These are phyloP conservation scores for Sitodiplosis mosellana DNA, from an alignment of 1,140 invertebrate genomes.

Conservation along the genomic window DNA sequence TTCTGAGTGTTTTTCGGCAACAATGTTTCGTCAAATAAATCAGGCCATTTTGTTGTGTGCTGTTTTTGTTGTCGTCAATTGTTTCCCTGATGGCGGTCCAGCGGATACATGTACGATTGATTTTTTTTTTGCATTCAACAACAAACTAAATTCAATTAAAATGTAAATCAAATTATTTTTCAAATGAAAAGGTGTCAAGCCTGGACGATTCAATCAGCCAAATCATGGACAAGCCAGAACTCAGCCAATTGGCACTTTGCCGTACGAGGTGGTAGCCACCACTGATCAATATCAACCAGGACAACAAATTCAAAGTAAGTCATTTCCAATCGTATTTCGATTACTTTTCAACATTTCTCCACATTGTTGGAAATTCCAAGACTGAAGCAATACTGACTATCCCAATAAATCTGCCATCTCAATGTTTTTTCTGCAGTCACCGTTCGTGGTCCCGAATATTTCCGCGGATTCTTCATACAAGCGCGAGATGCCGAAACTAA, in stretches of 20 bases:
- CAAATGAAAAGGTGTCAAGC: slow-evolving; percentile 33
- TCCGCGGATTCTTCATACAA: slow-evolving; percentile 66
- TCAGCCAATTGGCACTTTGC: slow-evolving; percentile 37
- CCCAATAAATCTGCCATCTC: too few relatives aligned
- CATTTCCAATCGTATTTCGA: not conserved
- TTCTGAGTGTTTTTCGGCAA: too few relatives aligned
- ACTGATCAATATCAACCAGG: slow-evolving; percentile 39
- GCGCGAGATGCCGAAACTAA: slow-evolving; percentile 47
- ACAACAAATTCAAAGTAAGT: slow-evolving; percentile 39
- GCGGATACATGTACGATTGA: slow-evolving; percentile 39
- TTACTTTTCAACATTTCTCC: not conserved
- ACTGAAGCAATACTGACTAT: too few relatives aligned
- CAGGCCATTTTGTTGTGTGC: not conserved
- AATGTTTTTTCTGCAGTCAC: slow-evolving; percentile 30
- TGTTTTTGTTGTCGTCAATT: slow-evolving; percentile 8
- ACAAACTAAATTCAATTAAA: too few relatives aligned
- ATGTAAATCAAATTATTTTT: too few relatives aligned
- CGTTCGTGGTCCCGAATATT: slow-evolving; percentile 35
- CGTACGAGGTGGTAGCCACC: slow-evolving; percentile 44
- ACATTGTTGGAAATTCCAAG: too few relatives aligned
- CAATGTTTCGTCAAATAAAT: not conserved
- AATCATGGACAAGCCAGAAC: slow-evolving; percentile 49
- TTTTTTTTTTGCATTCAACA: too few relatives aligned
- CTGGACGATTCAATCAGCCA: slow-evolving; percentile 43
- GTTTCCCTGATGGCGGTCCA: slow-evolving; percentile 56